Percentiles rank a stretch among this genome's conserved stretches.
Evolutionary conservation across 2,113 vertebrate genomes (phyloP).

Genomic region (Oncorhynchus tshawytscha): DNA sequence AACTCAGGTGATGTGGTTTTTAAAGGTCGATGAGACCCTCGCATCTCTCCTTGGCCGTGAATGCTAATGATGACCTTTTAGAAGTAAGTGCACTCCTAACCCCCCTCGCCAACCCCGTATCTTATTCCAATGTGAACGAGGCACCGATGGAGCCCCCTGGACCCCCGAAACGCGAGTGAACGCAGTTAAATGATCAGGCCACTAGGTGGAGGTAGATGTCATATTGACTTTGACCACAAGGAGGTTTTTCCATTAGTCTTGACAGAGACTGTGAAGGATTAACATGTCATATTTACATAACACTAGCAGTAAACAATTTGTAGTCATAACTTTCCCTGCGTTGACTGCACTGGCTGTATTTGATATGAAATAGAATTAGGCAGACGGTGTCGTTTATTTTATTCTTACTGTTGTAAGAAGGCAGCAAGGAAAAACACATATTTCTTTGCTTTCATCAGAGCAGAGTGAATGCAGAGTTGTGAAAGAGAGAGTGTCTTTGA

Average conservation of each 20-base stretch:
- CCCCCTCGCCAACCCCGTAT: no score
- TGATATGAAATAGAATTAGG: no score
- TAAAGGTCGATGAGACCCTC: slow-evolving; percentile 7
- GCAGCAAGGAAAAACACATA: background rate
- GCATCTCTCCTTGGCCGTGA: slow-evolving; percentile 2
- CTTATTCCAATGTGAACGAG: slow-evolving; percentile 60
- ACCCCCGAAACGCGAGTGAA: slow-evolving; percentile 59
- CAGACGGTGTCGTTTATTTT: no score
- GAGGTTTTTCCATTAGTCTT: background rate
- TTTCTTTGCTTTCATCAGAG: background rate
- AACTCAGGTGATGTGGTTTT: slow-evolving; percentile 9
- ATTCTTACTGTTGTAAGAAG: background rate
- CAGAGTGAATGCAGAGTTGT: background rate
- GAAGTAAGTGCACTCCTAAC: background rate
- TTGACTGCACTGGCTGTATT: background rate
- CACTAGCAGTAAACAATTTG: background rate
- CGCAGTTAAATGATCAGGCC: slow-evolving; percentile 5
- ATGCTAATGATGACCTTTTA: slow-evolving; percentile 46
- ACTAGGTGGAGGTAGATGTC: slow-evolving; percentile 19
- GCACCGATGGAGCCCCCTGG: slow-evolving; percentile 63
- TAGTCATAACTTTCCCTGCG: background rate
- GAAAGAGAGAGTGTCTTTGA: no score
- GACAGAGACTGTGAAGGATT: no score
- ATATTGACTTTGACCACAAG: background rate
- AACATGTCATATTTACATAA: slow-evolving; percentile 10